Evolutionary conservation across 2,797 vertebrate species (phyloP).

Genomic region (Sebastes taczanowskii): DNA sequence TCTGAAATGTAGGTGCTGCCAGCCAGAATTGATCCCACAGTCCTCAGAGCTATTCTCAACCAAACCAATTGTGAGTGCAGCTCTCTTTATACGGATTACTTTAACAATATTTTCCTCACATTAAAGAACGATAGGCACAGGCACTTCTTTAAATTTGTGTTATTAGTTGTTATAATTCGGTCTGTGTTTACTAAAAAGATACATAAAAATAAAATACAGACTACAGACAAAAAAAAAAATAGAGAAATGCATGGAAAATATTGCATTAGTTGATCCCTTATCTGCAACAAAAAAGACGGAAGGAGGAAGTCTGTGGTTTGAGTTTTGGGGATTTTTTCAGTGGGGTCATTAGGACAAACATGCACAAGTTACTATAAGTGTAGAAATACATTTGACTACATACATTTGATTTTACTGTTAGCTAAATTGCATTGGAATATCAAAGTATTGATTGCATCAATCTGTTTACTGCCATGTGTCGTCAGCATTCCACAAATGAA

Average conservation of each 20-base stretch:
- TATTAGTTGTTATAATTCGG: background rate
- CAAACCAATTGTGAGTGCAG: constrained; percentile 41
- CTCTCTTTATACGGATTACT: constrained; percentile 44
- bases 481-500: background rate
- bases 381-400: background rate
- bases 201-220: background rate
- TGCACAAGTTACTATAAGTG: background rate
- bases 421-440: background rate
- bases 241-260: background rate
- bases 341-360: background rate
- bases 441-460: background rate
- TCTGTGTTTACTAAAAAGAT: background rate
- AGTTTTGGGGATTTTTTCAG: background rate
- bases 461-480: background rate
- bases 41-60: constrained; percentile 61
- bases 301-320: background rate
- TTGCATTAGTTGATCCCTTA: background rate
- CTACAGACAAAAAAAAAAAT: background rate
- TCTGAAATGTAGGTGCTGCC: constrained; percentile 68
- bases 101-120: constrained; percentile 15
- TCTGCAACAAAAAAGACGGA: background rate
- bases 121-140: background rate
- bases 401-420: no score
- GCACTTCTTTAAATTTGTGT: background rate
- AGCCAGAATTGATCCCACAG: constrained; percentile 68